phyloP scores from a whole-genome alignment of 2,888 invertebrate genomes.

The Lasioglossum calceatum region DNA sequence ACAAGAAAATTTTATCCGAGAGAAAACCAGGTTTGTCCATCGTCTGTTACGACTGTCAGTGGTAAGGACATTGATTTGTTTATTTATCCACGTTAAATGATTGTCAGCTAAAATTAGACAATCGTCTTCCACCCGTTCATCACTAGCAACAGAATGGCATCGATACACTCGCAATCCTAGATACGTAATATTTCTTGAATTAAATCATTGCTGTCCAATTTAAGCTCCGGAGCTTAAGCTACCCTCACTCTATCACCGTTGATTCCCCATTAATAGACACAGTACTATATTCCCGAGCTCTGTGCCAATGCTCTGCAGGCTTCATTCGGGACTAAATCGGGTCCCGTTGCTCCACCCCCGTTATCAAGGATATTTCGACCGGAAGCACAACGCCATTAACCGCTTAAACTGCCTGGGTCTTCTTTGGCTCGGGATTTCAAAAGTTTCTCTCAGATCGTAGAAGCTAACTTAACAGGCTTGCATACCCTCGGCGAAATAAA shows the following conservation, averaged over 20 bases:
- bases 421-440: neutral
- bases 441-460: neutral
- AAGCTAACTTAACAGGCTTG: neutral
- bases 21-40: too few species aligned
- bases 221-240: slow-evolving; percentile 3
- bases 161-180: neutral
- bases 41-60: too few species aligned
- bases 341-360: neutral
- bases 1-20: neutral
- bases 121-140: neutral
- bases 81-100: neutral
- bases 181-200: slow-evolving; percentile 7
- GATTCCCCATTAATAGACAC: slow-evolving; percentile 5
- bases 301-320: neutral
- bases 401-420: neutral
- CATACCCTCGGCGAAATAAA: too few species aligned
- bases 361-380: slow-evolving; percentile 4
- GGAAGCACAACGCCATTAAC: neutral
- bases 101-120: neutral
- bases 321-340: neutral
- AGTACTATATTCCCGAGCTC: neutral
- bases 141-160: neutral
- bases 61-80: neutral
- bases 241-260: slow-evolving; percentile 2
- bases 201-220: slow-evolving; percentile 1